Evolutionary conservation across 2,888 invertebrate species (phyloP), one percentile per base, ranked within the genome.

Genomic region (Petrophora chlorosata): DNA sequence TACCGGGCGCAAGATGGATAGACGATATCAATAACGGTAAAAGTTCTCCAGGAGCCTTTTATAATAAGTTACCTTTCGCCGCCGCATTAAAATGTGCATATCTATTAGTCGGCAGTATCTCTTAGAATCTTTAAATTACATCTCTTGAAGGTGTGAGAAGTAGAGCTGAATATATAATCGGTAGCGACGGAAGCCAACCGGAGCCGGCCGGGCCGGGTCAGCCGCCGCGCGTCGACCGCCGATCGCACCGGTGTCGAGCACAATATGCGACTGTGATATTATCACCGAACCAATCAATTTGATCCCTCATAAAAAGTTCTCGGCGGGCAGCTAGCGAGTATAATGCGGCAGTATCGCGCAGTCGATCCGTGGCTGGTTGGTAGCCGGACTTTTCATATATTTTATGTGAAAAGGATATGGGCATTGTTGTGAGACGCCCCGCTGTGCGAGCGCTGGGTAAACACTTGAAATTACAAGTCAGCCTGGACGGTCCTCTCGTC

Each of bases 331-430:
- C 81, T 76, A 79, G 80, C 73, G 71, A 72, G 80, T 74, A 85
- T 84, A 85, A 84, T 84, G 71, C 79, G 65, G 69, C 73, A 78
- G 73, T 90, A 89, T 89, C 89, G 76, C 73, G 52, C 68, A 68
- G 76, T 69, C 83, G 85, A 88, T 89, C 87, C 88, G 76, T 76
- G 76, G 67, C 73, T 78, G 65, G 75, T 71, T 83, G 82, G 83
- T 82, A 85, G 86, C 78, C 69, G 74, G 82, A 83, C 77, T 87
- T 88, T 87, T 85, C 86, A 86, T 87, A 87, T 89, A 88, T 89
- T 89, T 90, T 89, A 90, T 89, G 85, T 85, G 89, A 88, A 88
- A 90, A 89, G 90, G 90, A 89, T 89, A 88, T 78, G 84, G 79
- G 85, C 76, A 89, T 90, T 90, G 90, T 90, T 88, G 82, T 75